Conservation (phyloP, 1,140 invertebrate genomes). For the Procambarus clarkii region DNA sequence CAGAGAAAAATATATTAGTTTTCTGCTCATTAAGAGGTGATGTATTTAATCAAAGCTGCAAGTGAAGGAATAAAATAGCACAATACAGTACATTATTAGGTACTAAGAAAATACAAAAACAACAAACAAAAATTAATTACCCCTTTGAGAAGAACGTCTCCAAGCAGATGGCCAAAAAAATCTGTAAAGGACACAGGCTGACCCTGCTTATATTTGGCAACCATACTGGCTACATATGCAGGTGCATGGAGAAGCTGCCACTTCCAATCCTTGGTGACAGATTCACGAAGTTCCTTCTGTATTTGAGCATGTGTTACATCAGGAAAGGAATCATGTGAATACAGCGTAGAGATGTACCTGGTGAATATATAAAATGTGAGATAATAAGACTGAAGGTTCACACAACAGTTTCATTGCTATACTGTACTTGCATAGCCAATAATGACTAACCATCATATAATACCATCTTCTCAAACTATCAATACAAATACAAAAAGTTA, state of each 20-base stretch:
- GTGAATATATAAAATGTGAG: background rate
- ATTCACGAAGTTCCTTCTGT: constrained; percentile 76
- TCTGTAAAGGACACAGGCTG: constrained; percentile 79
- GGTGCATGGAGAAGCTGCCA: constrained; percentile 74
- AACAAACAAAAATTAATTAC: constrained; percentile 71
- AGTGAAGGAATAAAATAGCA: no score
- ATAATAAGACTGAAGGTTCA: no score
- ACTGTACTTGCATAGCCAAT: no score
- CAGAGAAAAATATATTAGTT: no score
- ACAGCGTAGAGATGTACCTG: constrained; percentile 74
- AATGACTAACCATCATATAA: no score
- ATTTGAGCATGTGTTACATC: constrained; percentile 74
- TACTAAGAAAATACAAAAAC: background rate
- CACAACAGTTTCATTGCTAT: no score
- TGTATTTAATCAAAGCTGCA: no score
- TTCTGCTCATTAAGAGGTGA: no score
- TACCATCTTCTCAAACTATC: no score
- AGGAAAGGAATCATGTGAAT: constrained; percentile 76
- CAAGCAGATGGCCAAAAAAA: constrained; percentile 78
- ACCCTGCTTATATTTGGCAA: constrained; percentile 75
- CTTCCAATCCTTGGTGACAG: constrained; percentile 75
- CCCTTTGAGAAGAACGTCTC: constrained; percentile 76
- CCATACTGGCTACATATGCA: constrained; percentile 75
- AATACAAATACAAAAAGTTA: no score
- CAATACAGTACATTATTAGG: no score